These are phyloP conservation scores for Eulithis testata DNA, from an alignment of 2,888 invertebrate species.

Conservation along the genomic window DNA sequence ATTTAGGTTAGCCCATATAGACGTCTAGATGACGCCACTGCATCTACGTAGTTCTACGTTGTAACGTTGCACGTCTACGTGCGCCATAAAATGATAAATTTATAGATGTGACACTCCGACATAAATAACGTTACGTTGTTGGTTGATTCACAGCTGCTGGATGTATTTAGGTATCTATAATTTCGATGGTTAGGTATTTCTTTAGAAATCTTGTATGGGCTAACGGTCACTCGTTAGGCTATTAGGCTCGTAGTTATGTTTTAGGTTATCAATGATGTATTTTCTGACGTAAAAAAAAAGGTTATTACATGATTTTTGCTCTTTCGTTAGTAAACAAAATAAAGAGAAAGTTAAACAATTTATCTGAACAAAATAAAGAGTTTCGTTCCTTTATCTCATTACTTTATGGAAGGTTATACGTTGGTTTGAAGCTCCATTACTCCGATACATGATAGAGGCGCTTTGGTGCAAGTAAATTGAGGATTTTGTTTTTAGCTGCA, in stretches of 20 bases:
- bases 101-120: constrained; percentile 18
- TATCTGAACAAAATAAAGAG: background rate
- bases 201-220: too few relatives aligned
- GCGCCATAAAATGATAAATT: background rate
- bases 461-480: constrained; percentile 32
- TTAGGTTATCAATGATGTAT: too few relatives aligned
- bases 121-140: too few relatives aligned
- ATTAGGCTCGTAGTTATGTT: too few relatives aligned
- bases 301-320: too few relatives aligned
- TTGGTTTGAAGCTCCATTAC: constrained; percentile 34
- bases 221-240: too few relatives aligned
- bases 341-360: background rate
- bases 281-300: too few relatives aligned
- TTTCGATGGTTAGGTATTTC: too few relatives aligned
- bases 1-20: constrained; percentile 64
- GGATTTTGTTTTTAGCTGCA: constrained; percentile 29
- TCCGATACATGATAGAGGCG: constrained; percentile 32
- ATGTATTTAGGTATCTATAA: too few relatives aligned
- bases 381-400: constrained; percentile 13
- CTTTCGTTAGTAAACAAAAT: too few relatives aligned
- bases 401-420: constrained; percentile 5
- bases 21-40: constrained; percentile 65
- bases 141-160: too few relatives aligned
- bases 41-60: constrained; percentile 36
- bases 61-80: constrained; percentile 24